Conservation (phyloP, 2,888 invertebrate genomes). For the Pristionchus japonicus region DNA sequence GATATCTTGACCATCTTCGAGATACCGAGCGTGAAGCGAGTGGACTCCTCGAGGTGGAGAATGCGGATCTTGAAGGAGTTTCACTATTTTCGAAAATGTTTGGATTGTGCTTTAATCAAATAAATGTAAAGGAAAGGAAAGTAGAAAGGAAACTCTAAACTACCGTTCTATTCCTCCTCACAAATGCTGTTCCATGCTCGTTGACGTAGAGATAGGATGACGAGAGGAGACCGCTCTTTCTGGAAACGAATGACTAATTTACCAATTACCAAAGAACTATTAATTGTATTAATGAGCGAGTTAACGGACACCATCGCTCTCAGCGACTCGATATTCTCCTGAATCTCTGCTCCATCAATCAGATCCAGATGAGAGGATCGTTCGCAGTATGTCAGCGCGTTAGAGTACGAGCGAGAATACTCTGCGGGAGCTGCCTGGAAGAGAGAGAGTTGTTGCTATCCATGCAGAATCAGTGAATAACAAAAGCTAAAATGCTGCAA, state of each 20-base stretch:
- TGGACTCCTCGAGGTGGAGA: neutral
- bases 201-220: constrained; percentile 3
- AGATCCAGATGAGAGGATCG: neutral
- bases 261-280: neutral
- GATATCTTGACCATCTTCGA: neutral
- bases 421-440: neutral
- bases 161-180: constrained; percentile 14
- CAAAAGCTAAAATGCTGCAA: neutral
- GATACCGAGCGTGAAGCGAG: constrained; percentile 10
- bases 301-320: neutral
- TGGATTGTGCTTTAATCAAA: too few species aligned
- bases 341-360: constrained; percentile 8
- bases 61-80: neutral
- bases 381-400: constrained; percentile 26
- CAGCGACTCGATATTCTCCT: neutral
- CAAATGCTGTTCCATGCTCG: neutral
- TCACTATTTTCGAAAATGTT: too few species aligned
- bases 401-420: neutral
- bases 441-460: neutral
- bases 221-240: neutral
- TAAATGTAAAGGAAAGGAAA: neutral
- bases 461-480: neutral
- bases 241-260: neutral
- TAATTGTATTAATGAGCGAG: neutral
- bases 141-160: neutral